Percentiles rank a stretch among this genome's conserved stretches.
Conservation (phyloP, 2,797 vertebrate genomes). For the Hippopotamyrus pictus region DNA sequence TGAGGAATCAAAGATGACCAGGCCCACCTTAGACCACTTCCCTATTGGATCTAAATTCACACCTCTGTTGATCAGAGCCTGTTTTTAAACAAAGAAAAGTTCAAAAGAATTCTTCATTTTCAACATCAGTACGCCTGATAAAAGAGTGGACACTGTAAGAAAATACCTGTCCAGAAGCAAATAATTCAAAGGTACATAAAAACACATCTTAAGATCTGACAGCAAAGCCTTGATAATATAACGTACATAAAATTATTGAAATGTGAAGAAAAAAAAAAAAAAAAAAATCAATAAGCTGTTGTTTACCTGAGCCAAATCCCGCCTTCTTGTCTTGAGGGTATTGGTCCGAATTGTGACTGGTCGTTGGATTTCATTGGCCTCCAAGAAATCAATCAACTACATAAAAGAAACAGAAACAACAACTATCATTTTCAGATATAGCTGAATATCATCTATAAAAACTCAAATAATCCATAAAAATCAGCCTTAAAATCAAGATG, state of each 20-base stretch:
- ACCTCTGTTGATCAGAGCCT: conserved; percentile 95
- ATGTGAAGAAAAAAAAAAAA: background rate
- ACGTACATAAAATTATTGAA: background rate
- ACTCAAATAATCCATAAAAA: background rate
- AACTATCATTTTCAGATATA: background rate
- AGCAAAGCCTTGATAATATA: background rate
- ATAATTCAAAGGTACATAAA: background rate
- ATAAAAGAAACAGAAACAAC: background rate
- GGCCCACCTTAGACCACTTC: conserved; percentile 95
- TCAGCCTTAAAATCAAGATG: background rate
- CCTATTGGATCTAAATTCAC: conserved; percentile 94
- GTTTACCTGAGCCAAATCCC: conserved; percentile 89
- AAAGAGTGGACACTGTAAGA: background rate
- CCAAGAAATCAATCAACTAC: conserved; percentile 88
- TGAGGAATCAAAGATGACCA: conserved; percentile 90
- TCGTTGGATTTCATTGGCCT: conserved; percentile 90
- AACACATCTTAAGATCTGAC: background rate
- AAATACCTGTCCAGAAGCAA: background rate
- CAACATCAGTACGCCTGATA: background rate
- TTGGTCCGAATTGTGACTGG: conserved; percentile 93
- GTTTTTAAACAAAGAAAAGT: conserved; percentile 6
- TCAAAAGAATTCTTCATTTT: background rate
- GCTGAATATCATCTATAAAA: background rate
- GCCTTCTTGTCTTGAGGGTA: conserved; percentile 86
- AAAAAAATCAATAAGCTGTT: background rate